Conservation (phyloP, 2,797 vertebrate genomes). For the Galagoides demidoff region DNA sequence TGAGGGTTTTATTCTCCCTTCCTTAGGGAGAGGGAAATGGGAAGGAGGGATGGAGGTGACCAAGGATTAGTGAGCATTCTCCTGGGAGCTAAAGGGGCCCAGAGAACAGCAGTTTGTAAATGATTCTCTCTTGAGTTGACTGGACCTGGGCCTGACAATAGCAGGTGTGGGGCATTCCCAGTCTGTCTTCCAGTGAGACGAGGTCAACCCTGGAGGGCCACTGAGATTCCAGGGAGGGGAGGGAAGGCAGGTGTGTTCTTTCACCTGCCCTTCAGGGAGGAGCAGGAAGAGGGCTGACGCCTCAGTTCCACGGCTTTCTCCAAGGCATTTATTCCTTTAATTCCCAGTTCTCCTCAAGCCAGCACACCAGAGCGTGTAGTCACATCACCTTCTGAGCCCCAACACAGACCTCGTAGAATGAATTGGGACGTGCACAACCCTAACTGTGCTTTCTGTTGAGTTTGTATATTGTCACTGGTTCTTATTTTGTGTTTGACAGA, state of each 20-base stretch:
- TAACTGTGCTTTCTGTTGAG: neutral
- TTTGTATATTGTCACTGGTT: neutral
- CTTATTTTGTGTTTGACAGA: neutral
- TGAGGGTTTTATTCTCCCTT: neutral
- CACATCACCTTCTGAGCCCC: too few species aligned
- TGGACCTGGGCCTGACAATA: too few species aligned
- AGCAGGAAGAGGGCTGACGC: neutral
- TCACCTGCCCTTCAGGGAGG: neutral
- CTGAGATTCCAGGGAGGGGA: fast-evolving
- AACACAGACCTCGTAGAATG: neutral
- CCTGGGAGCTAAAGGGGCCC: neutral
- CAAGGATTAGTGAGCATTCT: neutral
- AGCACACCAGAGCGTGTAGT: too few species aligned
- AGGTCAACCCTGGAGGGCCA: neutral
- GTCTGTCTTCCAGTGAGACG: neutral
- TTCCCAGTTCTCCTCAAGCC: too few species aligned
- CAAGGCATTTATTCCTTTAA: neutral
- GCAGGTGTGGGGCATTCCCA: neutral
- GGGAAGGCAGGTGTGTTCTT: neutral
- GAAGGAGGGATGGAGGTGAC: too few species aligned
- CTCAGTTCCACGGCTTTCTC: neutral
- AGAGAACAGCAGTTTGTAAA: neutral
- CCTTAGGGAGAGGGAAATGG: neutral
- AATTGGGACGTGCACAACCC: fast-evolving
- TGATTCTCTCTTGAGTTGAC: too few species aligned